A percentile compares a stretch with the other conserved stretches of the same genome.
Conservation (phyloP, 2,888 invertebrate species). For the Trissolcus japonicus region DNA sequence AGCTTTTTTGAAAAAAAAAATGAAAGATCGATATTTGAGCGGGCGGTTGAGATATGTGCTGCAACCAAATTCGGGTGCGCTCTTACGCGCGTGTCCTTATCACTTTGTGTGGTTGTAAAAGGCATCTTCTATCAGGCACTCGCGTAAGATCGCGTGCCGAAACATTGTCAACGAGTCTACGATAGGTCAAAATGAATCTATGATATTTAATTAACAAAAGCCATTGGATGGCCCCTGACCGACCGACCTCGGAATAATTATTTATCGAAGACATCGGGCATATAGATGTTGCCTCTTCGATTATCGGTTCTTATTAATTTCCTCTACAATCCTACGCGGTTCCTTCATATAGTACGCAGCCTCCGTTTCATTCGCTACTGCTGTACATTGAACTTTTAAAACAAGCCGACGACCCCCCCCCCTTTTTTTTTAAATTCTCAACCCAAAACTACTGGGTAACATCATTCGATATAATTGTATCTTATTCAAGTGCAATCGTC, state of each 20-base stretch:
- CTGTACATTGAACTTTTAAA: background rate
- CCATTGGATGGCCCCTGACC: no score
- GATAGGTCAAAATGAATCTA: no score
- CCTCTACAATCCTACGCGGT: background rate
- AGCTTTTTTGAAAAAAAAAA: background rate
- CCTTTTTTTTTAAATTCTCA: no score
- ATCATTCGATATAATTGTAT: background rate
- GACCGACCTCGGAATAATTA: no score
- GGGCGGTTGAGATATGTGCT: constrained; percentile 68
- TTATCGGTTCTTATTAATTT: background rate
- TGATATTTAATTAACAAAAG: no score
- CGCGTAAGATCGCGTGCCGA: constrained; percentile 73
- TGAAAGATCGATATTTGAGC: constrained; percentile 44
- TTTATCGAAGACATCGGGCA: no score
- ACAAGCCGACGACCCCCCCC: no score
- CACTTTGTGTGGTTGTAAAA: constrained; percentile 57
- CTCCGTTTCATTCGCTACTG: no score
- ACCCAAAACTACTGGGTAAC: no score
- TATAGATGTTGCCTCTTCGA: no score
- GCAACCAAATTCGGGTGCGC: constrained; percentile 69
- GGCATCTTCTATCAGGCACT: constrained; percentile 65
- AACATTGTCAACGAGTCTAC: no score
- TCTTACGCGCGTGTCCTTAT: constrained; percentile 75
- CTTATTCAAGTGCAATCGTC: constrained; percentile 19
- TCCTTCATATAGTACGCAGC: no score